A percentile compares a stretch with the other conserved stretches of the same genome.
phyloP scores from a whole-genome alignment of 2,113 vertebrate genomes.

The Solea solea region DNA sequence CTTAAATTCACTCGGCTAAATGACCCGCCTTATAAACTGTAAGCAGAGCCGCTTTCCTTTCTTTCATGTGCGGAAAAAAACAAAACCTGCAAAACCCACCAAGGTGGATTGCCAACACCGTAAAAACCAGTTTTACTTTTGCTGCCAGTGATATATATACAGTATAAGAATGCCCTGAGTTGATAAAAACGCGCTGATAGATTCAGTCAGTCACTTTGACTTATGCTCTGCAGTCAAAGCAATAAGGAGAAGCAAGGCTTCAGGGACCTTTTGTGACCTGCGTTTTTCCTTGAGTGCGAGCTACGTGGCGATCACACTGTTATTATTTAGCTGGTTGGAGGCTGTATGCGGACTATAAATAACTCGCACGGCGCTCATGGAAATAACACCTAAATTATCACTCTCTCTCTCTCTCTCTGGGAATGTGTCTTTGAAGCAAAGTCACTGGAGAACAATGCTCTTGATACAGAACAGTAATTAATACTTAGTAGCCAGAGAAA shows the following conservation, averaged over 20 bases:
- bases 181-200: constrained; percentile 20
- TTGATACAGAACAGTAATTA: constrained; percentile 4
- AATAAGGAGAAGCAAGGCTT: constrained; percentile 14
- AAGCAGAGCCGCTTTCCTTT: background rate
- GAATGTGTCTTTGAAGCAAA: constrained; percentile 9
- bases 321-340: constrained; percentile 21
- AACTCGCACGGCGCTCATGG: constrained; percentile 7
- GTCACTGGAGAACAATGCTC: constrained; percentile 3
- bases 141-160: background rate
- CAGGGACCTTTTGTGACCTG: background rate
- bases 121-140: constrained; percentile 7
- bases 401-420: constrained; percentile 1
- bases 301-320: background rate
- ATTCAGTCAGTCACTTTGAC: constrained; percentile 1
- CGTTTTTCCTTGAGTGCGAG: constrained; percentile 14
- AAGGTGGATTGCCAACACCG: background rate
- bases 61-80: background rate
- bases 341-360: background rate
- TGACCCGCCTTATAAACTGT: background rate
- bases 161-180: background rate
- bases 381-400: background rate
- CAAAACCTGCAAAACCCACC: background rate
- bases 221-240: constrained; percentile 8
- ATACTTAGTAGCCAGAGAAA: constrained; percentile 1
- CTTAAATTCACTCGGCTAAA: background rate